phyloP scores from a whole-genome alignment of 1,140 invertebrate species.

The Danaus plexippus region DNA sequence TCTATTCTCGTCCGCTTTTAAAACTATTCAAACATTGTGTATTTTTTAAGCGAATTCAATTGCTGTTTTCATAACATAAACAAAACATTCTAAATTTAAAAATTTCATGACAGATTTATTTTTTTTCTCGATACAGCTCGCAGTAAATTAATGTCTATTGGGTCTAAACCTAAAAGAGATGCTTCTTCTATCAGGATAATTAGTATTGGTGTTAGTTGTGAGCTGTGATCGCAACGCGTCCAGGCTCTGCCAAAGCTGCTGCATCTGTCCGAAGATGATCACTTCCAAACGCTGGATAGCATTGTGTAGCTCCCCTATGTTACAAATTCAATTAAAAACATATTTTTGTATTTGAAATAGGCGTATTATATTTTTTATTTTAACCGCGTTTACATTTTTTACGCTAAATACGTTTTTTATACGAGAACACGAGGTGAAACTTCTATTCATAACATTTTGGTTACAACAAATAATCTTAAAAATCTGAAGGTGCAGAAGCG shows the following conservation, averaged over 20 bases:
- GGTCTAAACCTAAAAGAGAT: constrained; percentile 47
- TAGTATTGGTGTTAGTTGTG: constrained; percentile 18
- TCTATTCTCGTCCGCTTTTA: too few relatives aligned
- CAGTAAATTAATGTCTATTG: constrained; percentile 9
- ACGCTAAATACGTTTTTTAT: too few relatives aligned
- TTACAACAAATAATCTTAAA: too few relatives aligned
- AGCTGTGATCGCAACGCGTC: constrained; percentile 51
- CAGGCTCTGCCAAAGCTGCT: constrained; percentile 62
- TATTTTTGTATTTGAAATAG: neutral
- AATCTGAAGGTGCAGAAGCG: too few relatives aligned
- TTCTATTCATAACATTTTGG: too few relatives aligned
- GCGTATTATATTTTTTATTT: too few relatives aligned
- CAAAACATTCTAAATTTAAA: too few relatives aligned
- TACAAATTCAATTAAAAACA: constrained; percentile 5
- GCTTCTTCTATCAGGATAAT: constrained; percentile 44
- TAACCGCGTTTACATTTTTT: too few relatives aligned
- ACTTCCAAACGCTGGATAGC: constrained; percentile 57
- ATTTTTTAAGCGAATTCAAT: neutral
- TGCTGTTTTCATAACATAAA: too few relatives aligned
- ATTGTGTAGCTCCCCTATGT: constrained; percentile 56
- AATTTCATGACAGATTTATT: too few relatives aligned
- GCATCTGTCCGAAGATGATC: constrained; percentile 64
- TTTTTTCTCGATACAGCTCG: too few relatives aligned
- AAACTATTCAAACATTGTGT: neutral
- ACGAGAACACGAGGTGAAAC: too few relatives aligned